Evolutionary conservation across 2,888 invertebrate species (phyloP).

Genomic region (Sphecodes monilicornis): DNA sequence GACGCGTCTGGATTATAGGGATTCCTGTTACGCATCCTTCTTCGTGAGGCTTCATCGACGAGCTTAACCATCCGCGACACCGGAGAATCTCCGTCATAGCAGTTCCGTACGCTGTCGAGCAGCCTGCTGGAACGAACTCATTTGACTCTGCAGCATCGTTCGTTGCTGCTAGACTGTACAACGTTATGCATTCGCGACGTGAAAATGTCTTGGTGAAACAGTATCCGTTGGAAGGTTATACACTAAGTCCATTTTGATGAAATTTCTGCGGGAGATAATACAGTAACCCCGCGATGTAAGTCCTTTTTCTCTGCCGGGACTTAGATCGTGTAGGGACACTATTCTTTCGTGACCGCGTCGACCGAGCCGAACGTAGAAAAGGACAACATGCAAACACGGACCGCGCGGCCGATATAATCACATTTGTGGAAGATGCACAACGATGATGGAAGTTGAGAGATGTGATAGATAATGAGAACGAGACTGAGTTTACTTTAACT

Average conservation of each 20-base stretch:
- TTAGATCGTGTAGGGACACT: too few species aligned
- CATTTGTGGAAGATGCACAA: too few species aligned
- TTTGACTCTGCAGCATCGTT: not conserved
- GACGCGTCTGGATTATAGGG: slow-evolving; percentile 65
- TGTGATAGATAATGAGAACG: too few species aligned
- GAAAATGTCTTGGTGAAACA: not conserved
- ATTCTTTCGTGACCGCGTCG: too few species aligned
- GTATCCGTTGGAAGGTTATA: not conserved
- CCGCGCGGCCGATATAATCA: too few species aligned
- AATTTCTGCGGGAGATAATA: not conserved
- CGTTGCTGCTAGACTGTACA: not conserved
- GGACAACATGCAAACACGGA: too few species aligned
- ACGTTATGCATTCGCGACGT: not conserved
- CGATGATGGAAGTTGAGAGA: too few species aligned
- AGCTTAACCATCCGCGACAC: slow-evolving; percentile 15
- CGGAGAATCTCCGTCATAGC: slow-evolving; percentile 34
- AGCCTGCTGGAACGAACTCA: not conserved
- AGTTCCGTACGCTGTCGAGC: not conserved
- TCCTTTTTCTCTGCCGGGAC: too few species aligned
- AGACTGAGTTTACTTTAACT: too few species aligned
- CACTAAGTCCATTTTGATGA: not conserved
- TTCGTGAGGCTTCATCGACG: slow-evolving; percentile 21
- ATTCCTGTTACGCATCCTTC: slow-evolving; percentile 24
- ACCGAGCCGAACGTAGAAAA: too few species aligned
- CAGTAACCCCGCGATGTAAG: too few species aligned